phyloP scores from a whole-genome alignment of 2,113 vertebrate genomes.

The Plestiodon gilberti region DNA sequence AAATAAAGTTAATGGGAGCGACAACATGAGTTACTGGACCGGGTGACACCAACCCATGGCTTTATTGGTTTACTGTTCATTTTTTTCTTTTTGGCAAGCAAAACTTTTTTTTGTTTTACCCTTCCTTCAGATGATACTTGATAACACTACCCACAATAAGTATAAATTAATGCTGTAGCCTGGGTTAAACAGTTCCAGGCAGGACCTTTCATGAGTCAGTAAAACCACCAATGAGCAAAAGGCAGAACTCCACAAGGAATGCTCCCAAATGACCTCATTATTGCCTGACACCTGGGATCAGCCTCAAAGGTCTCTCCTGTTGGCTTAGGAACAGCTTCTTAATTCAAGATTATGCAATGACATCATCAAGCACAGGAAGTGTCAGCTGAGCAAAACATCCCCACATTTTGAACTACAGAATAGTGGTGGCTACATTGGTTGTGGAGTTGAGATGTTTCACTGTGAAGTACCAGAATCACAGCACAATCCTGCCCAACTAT shows the following conservation, averaged over 20 bases:
- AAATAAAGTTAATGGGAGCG: no score
- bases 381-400: constrained; percentile 32
- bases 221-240: neutral
- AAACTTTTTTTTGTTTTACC: neutral
- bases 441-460: constrained; percentile 50
- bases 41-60: no score
- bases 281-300: constrained; percentile 30
- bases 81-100: neutral
- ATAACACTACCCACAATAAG: neutral
- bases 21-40: no score
- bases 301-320: neutral
- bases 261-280: constrained; percentile 35
- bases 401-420: neutral
- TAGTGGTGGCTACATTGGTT: constrained; percentile 28
- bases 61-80: neutral
- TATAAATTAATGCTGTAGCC: neutral
- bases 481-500: no score
- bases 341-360: constrained; percentile 45
- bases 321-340: constrained; percentile 30
- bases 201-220: constrained; percentile 32
- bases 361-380: constrained; percentile 35
- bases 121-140: neutral
- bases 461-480: neutral
- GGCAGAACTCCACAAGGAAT: constrained; percentile 10
- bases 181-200: constrained; percentile 6